These are phyloP conservation scores for Fringilla coelebs DNA, from an alignment of 2,797 vertebrate species.

Conservation along the genomic window DNA sequence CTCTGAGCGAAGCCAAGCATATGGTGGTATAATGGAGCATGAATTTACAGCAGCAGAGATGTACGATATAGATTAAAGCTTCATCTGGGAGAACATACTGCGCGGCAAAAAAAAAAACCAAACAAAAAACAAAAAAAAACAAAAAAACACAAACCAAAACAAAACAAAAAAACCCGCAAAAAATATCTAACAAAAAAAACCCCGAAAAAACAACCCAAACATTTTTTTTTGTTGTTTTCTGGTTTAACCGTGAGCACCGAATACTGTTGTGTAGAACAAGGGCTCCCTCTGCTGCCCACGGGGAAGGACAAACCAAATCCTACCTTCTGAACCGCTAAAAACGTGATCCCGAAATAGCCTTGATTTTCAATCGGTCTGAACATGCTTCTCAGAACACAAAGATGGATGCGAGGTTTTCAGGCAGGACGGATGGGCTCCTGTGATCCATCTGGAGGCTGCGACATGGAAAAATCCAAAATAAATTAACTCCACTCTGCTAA, in stretches of 20 bases:
- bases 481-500: neutral
- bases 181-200: neutral
- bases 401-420: neutral
- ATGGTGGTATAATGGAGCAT: conserved; percentile 62
- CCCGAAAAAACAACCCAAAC: neutral
- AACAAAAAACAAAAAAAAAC: too few species aligned
- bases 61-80: conserved; percentile 57
- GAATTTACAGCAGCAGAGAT: conserved; percentile 65
- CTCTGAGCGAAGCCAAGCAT: conserved; percentile 23
- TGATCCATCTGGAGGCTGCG: neutral
- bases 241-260: neutral
- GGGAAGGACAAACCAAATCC: neutral
- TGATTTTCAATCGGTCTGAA: neutral
- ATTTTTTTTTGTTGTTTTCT: neutral
- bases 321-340: neutral
- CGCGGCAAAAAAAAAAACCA: neutral
- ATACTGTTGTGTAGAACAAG: conserved; percentile 6
- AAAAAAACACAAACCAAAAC: too few species aligned
- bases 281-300: conserved; percentile 68
- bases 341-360: fast-evolving
- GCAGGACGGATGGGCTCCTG: neutral
- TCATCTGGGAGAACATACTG: conserved; percentile 59
- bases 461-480: neutral
- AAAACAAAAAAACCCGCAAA: neutral
- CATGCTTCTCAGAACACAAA: fast-evolving